These are phyloP conservation scores for Phoronis australis DNA, from an alignment of 2,888 invertebrate species.

Conservation along the genomic window DNA sequence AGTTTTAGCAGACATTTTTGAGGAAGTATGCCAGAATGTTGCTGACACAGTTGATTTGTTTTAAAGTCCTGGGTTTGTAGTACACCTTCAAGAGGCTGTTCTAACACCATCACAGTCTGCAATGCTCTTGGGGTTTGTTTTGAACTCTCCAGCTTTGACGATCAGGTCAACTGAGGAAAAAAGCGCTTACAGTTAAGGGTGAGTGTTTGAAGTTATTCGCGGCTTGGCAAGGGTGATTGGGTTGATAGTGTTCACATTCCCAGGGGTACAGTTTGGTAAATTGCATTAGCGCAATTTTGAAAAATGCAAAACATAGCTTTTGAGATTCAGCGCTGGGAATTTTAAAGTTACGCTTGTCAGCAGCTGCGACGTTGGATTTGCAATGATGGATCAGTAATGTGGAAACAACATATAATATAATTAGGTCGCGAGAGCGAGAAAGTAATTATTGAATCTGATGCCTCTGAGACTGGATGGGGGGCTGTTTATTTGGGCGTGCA, in stretches of 20 bases:
- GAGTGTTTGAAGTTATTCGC: neutral
- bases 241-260: neutral
- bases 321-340: neutral
- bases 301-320: neutral
- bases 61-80: neutral
- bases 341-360: neutral
- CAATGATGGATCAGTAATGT: neutral
- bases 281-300: neutral
- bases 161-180: neutral
- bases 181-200: neutral
- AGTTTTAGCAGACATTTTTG: neutral
- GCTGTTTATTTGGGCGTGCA: neutral
- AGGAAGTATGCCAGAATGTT: neutral
- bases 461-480: neutral
- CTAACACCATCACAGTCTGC: neutral
- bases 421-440: neutral
- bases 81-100: neutral
- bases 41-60: neutral
- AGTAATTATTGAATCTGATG: neutral
- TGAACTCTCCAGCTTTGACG: neutral
- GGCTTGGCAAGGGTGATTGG: neutral
- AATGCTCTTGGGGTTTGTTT: neutral
- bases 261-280: neutral
- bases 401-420: neutral
- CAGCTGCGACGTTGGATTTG: neutral